Evolutionary conservation across 2,113 vertebrate species (phyloP), one percentile per base, ranked within the genome.

Genomic region (Machaerirhynchus nigripectus): DNA sequence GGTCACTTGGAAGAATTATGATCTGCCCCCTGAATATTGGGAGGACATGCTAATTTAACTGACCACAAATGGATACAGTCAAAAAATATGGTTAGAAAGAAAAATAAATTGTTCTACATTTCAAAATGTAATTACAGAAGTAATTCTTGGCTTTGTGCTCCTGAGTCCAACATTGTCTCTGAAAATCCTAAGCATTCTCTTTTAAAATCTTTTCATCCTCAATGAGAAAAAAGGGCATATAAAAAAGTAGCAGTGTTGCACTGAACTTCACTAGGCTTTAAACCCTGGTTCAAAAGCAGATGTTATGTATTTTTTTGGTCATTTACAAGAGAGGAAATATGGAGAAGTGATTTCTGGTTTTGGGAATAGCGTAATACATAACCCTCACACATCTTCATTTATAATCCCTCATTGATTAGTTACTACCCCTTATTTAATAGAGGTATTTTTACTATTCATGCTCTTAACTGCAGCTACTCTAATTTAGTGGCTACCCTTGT

Each of bases 401-500:
- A 73, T 75, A 95, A 90, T 27, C n/a, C 17, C 31, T 88, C 44
- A 63, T 53, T 90, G 47, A 79, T 67, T 86, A 70, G 76, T 70
- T 89, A 49, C 28, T 60, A 65, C 37, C 37, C 31, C 70, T 80
- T 83, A 69, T 92, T 92, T 93, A 94, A 93, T 69, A 79, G 65
- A 82, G 16, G 10, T 47, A 44, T 30, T 89, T 87, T 60, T 57
- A 53, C 44, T 84, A 82, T 87, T 92, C 31, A 1, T 57, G 35
- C 30, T 87, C 7, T 57, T 93, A 94, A 84, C 52, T 82, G 77
- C 81, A 89, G 44, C 33, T 55, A 15, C 69, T 87, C 77, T 86
- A 92, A 94, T 95, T 94, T 94, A 97, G 87, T 46, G 31, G 15
- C 28, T 76, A 52, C 28, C 31, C 60, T 60, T 95, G 77, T 95